A percentile compares a stretch with the other conserved stretches of the same genome.
Conservation (phyloP, 2,113 vertebrate genomes). For the Lasiurus cinereus region DNA sequence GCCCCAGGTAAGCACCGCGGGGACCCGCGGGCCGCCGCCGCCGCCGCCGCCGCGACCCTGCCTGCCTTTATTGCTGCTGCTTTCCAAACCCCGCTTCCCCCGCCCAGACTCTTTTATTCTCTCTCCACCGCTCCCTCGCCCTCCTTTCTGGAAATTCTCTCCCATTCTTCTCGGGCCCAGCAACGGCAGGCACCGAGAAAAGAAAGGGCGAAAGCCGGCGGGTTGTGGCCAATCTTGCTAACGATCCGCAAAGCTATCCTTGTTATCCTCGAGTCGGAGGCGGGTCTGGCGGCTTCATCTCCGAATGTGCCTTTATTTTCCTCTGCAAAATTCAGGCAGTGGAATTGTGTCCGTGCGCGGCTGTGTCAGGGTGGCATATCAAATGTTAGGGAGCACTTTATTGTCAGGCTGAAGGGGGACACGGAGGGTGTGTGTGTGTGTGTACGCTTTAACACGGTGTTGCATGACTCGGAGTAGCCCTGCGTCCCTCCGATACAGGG, state of each 20-base stretch:
- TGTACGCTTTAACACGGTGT: background rate
- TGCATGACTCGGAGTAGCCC: constrained; percentile 5
- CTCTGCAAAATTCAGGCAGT: constrained; percentile 25
- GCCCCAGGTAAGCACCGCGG: constrained; percentile 71
- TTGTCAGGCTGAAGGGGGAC: constrained; percentile 36
- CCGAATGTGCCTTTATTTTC: background rate
- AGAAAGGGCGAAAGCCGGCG: background rate
- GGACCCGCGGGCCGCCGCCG: background rate
- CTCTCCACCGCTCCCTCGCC: constrained; percentile 62
- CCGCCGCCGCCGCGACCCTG: constrained; percentile 31
- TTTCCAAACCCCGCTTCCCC: constrained; percentile 48
- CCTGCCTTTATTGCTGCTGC: background rate
- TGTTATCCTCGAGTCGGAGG: constrained; percentile 28
- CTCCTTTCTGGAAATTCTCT: constrained; percentile 59
- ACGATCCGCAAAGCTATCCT: constrained; percentile 60
- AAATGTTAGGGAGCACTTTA: constrained; percentile 51
- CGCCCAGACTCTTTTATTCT: constrained; percentile 75
- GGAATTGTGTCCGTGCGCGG: constrained; percentile 19
- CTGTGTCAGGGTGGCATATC: background rate
- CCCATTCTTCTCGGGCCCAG: constrained; percentile 72
- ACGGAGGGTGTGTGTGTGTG: background rate
- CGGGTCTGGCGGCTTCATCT: constrained; percentile 40
- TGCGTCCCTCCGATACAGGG: constrained; percentile 56
- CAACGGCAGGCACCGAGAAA: constrained; percentile 43
- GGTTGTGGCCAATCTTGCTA: background rate